Base-by-base conservation (phyloP, 2,797 vertebrate genomes). In the Lepilemur ruficaudatus region DNA sequence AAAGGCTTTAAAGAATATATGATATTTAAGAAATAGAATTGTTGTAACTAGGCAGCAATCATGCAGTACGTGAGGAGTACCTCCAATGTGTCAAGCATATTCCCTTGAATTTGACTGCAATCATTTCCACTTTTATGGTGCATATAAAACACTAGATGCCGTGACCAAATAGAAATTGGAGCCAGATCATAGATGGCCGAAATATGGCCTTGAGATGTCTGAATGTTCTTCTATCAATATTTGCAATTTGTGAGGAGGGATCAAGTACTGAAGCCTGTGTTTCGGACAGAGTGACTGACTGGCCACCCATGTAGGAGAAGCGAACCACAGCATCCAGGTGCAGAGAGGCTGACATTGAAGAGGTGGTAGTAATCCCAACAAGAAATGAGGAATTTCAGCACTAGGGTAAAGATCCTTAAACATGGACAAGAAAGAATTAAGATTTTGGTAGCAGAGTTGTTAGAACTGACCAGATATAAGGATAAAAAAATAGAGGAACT, bases 291-390 rank as follows among this genome's bases (percentile, higher is more conserved):
- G n/a, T 61, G 22, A 43, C 35, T 32, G 28, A 65, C 23, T 4
- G 28, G 30, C 30, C 18, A 46, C 32, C 23, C 25, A 32, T 10
- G 15, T 4, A n/a, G 43, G 32, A 91, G 14, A 20, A 35, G 30
- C 7, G 4, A 43, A 30, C 2, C 20, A 52, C 5, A 4, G 4
- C 30, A 3, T 5, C 7, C 18, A 38, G 17, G 50, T 38, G 5
- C 46, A 32, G 46, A 38, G 65, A 55, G 18, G 32, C 22, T 35
- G 35, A 70, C 7, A 4, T 0, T 30, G 43, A 87, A 83, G 28
- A 87, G 41, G 22, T 59, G 11, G 11, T 43, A 46, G 52, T 59
- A 9, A 70, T 43, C 30, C 32, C 17, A 30, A 32, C 50, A 46
- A 10, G 55, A 50, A 75, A 4, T 11, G 8, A 67, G 38, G 25